phyloP scores from a whole-genome alignment of 2,888 invertebrate genomes.

The Stramonita haemastoma region DNA sequence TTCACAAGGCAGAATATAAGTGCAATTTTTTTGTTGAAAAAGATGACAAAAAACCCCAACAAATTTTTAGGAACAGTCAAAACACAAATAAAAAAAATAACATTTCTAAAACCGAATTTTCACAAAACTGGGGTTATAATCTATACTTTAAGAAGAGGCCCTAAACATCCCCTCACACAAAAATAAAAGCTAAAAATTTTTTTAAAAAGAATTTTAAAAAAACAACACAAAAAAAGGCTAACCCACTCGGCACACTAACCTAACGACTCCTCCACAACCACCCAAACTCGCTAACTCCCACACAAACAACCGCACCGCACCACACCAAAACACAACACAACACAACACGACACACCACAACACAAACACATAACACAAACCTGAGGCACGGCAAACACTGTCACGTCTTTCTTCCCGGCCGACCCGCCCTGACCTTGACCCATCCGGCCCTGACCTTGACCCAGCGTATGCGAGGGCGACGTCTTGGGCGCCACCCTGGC shows the following conservation, averaged over 20 bases:
- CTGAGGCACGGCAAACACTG: slow-evolving; percentile 58
- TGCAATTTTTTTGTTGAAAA: no score
- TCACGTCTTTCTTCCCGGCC: slow-evolving; percentile 55
- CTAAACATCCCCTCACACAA: neutral
- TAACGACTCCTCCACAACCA: no score
- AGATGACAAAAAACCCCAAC: neutral
- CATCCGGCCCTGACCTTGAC: neutral
- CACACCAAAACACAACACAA: slow-evolving; percentile 28
- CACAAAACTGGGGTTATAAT: no score
- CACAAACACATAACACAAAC: slow-evolving; percentile 38
- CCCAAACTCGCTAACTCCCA: no score
- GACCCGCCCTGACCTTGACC: neutral
- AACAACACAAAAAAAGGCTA: neutral
- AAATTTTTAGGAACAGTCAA: neutral
- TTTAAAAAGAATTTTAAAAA: neutral
- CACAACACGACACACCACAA: neutral
- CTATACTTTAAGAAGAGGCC: neutral
- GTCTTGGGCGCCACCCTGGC: neutral
- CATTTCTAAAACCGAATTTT: no score
- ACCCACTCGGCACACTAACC: neutral
- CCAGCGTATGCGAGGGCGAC: neutral
- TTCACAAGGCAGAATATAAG: neutral
- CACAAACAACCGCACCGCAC: neutral
- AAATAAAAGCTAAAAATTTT: neutral
- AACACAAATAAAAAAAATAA: neutral